Evolutionary conservation across 2,113 vertebrate genomes (phyloP).

Genomic region (Tylochromis polylepis): DNA sequence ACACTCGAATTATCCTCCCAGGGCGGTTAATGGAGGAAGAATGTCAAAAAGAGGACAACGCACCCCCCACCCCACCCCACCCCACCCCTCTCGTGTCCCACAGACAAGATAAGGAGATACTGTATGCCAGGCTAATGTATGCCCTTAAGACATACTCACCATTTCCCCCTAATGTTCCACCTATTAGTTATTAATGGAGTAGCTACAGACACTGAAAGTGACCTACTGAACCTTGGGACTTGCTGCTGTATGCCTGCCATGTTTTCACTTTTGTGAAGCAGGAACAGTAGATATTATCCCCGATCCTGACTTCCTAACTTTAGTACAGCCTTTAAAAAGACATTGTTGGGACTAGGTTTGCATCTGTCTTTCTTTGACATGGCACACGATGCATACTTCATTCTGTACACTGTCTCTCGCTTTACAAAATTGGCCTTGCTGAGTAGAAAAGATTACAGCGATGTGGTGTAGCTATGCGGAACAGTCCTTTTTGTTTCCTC

Average conservation of each 20-base stretch:
- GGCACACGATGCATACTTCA: constrained; percentile 32
- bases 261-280: constrained; percentile 28
- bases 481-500: constrained; percentile 13
- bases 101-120: constrained; percentile 45
- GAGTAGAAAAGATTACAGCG: neutral
- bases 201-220: constrained; percentile 44
- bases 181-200: constrained; percentile 70
- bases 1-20: constrained; percentile 35
- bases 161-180: constrained; percentile 54
- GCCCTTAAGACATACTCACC: constrained; percentile 58
- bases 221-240: constrained; percentile 46
- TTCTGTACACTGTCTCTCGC: neutral
- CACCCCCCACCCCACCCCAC: neutral
- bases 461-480: neutral
- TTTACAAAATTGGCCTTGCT: neutral
- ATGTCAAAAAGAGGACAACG: constrained; percentile 53
- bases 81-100: neutral
- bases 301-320: constrained; percentile 18
- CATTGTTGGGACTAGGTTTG: constrained; percentile 8
- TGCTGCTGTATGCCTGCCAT: constrained; percentile 5
- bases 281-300: constrained; percentile 18
- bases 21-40: constrained; percentile 47
- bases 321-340: neutral
- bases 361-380: neutral
- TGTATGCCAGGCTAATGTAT: constrained; percentile 55